Percentiles rank a stretch among this genome's conserved stretches.
These are phyloP conservation scores for Trichogramma evanescens DNA, from an alignment of 2,888 invertebrate genomes.

Conservation along the genomic window DNA sequence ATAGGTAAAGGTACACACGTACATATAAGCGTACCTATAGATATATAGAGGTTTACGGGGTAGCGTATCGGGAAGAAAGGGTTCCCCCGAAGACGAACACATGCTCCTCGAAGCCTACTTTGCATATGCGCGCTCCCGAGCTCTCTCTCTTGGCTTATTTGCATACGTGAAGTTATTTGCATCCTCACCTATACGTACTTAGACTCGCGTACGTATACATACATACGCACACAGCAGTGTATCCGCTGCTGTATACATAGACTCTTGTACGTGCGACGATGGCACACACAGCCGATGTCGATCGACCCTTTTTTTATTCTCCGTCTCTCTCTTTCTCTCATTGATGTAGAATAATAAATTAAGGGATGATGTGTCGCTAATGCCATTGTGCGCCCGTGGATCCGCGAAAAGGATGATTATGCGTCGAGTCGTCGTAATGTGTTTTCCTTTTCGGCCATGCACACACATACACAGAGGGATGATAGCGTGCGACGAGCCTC, in stretches of 20 bases:
- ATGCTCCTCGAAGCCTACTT: conserved; percentile 37
- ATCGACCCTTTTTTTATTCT: conserved; percentile 6
- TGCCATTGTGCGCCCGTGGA: conserved; percentile 34
- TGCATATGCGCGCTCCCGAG: conserved; percentile 30
- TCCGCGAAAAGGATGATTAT: conserved; percentile 30
- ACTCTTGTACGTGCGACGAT: not conserved
- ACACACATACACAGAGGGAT: not conserved
- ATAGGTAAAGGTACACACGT: too few species aligned
- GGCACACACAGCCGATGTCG: not conserved
- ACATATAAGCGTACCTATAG: too few species aligned
- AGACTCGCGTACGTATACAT: conserved; percentile 25
- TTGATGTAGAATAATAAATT: conserved; percentile 44
- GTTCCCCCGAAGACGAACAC: conserved; percentile 41
- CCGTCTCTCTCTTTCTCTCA: conserved; percentile 8
- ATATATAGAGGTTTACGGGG: conserved; percentile 5
- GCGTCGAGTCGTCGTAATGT: conserved; percentile 38
- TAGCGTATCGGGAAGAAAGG: conserved; percentile 33
- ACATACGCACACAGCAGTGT: conserved; percentile 14
- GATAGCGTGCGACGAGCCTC: not conserved
- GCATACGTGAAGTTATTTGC: conserved; percentile 45
- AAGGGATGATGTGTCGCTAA: conserved; percentile 44
- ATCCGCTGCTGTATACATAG: conserved; percentile 5
- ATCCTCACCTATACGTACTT: conserved; percentile 36
- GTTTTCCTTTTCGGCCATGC: conserved; percentile 28
- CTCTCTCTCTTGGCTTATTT: conserved; percentile 35